A percentile compares a stretch with the other conserved stretches of the same genome.
phyloP scores from a whole-genome alignment of 2,888 invertebrate species.

The Gastracanthus pulcherrimus region DNA sequence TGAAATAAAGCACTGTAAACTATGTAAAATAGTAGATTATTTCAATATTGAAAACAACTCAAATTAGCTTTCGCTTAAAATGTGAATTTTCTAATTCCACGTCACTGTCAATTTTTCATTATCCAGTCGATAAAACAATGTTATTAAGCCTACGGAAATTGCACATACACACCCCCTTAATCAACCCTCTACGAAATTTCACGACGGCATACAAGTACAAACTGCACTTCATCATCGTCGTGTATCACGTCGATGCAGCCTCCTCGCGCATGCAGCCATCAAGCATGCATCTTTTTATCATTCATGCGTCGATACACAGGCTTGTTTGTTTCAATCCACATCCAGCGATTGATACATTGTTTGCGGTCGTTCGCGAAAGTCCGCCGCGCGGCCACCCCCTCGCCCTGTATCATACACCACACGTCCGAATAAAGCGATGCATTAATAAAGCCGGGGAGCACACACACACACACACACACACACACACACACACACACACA shows the following conservation, averaged over 20 bases:
- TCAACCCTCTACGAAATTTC: not conserved
- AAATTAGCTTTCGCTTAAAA: too few relatives aligned
- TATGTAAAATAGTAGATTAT: too few relatives aligned
- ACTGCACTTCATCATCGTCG: not conserved
- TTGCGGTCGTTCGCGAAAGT: conserved; percentile 48
- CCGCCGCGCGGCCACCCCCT: too few relatives aligned
- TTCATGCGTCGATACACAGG: conserved; percentile 17
- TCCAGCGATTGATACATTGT: conserved; percentile 48
- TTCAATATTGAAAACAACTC: too few relatives aligned
- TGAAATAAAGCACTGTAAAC: too few relatives aligned
- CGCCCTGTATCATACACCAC: too few relatives aligned
- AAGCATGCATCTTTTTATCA: conserved; percentile 46
- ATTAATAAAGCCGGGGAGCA: conserved; percentile 50
- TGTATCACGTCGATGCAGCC: not conserved
- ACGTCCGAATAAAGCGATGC: conserved; percentile 45
- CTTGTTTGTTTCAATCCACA: conserved; percentile 36
- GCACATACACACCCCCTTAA: too few relatives aligned
- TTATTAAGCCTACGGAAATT: too few relatives aligned
- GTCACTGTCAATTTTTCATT: too few relatives aligned
- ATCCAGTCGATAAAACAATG: too few relatives aligned
- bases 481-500: not conserved
- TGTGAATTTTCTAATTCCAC: too few relatives aligned
- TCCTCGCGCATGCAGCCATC: not conserved
- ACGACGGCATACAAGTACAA: not conserved
- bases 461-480: not conserved